phyloP scores from a whole-genome alignment of 2,888 invertebrate genomes.

The Entomobrya multifasciata region DNA sequence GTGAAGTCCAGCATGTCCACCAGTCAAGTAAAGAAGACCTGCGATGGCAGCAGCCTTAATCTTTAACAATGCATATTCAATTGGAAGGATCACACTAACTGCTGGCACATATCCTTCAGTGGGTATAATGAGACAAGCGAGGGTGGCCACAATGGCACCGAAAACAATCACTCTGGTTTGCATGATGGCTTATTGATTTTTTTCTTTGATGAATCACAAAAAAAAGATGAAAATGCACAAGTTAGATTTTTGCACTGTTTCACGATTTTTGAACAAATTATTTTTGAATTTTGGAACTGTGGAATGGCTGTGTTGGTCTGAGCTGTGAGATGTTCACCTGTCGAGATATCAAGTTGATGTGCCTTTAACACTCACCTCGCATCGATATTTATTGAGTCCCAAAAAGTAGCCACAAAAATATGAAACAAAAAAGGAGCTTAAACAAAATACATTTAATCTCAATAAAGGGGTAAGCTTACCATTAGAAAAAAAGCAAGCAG shows the following conservation, averaged over 20 bases:
- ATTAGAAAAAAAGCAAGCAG: neutral
- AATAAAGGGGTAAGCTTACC: slow-evolving; percentile 2
- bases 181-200: slow-evolving; percentile 40
- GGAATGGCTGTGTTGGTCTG: slow-evolving; percentile 6
- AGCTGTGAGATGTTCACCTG: slow-evolving; percentile 58
- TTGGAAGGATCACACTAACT: slow-evolving; percentile 69
- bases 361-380: slow-evolving; percentile 25
- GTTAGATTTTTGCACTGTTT: slow-evolving; percentile 25
- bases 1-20: slow-evolving; percentile 61
- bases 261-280: slow-evolving; percentile 4
- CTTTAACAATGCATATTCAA: slow-evolving; percentile 70
- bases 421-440: slow-evolving; percentile 39
- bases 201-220: slow-evolving; percentile 13
- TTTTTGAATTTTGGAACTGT: slow-evolving; percentile 1
- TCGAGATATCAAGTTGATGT: slow-evolving; percentile 60
- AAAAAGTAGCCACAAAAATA: slow-evolving; percentile 49
- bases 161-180: slow-evolving; percentile 62
- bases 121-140: slow-evolving; percentile 62
- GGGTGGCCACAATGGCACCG: slow-evolving; percentile 60
- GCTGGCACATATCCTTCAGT: slow-evolving; percentile 68
- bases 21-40: slow-evolving; percentile 71
- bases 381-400: slow-evolving; percentile 67
- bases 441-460: slow-evolving; percentile 34
- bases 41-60: slow-evolving; percentile 73
- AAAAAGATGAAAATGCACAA: slow-evolving; percentile 12